These are phyloP conservation scores for Pyrgus malvae DNA, from an alignment of 2,888 invertebrate genomes.

Conservation along the genomic window DNA sequence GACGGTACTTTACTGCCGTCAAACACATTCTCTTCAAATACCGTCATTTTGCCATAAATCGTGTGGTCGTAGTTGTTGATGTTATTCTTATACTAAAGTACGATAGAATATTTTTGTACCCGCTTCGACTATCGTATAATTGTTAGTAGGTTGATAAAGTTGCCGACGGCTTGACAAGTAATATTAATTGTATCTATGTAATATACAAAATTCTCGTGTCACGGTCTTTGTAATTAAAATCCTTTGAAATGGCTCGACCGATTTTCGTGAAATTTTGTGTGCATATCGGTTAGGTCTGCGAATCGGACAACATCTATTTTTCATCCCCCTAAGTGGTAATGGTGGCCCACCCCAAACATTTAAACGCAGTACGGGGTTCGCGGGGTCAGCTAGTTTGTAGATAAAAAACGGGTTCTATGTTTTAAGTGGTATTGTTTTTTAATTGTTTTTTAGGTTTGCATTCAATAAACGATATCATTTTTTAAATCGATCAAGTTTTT, in stretches of 20 bases:
- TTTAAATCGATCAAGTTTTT: not conserved
- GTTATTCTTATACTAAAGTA: constrained; percentile 8
- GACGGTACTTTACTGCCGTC: too few species aligned
- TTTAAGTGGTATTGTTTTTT: not conserved
- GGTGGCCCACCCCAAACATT: too few species aligned
- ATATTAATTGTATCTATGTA: not conserved
- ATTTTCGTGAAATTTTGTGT: too few species aligned
- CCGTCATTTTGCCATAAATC: not conserved
- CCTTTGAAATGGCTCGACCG: not conserved
- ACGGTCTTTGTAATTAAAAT: not conserved
- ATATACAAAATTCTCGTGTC: too few species aligned
- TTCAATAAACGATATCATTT: too few species aligned
- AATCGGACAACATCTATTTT: too few species aligned
- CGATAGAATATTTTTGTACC: constrained; percentile 40
- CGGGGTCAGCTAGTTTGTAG: too few species aligned
- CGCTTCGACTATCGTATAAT: constrained; percentile 31
- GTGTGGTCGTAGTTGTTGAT: constrained; percentile 1
- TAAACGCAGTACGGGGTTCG: too few species aligned
- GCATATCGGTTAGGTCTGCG: too few species aligned
- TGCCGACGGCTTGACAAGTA: not conserved
- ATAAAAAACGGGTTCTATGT: too few species aligned
- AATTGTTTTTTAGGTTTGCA: not conserved
- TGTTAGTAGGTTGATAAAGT: constrained; percentile 17
- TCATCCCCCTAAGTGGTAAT: too few species aligned
- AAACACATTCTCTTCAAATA: not conserved